Base-by-base conservation (phyloP, 2,888 invertebrate species). In the Ochropleura plecta region DNA sequence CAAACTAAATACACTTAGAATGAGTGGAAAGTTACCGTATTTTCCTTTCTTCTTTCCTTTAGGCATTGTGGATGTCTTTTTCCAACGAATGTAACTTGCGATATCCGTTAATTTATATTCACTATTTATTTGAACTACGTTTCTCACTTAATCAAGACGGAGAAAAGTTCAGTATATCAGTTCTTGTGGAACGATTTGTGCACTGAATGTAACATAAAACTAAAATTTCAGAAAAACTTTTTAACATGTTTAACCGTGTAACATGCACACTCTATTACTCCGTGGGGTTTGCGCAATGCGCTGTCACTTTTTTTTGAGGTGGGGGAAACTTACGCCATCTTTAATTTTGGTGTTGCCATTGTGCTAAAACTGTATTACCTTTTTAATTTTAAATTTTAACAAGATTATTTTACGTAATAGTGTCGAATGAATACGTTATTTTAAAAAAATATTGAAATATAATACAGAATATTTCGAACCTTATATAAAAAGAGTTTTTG, bases 1-100 rank as follows among this genome's bases (percentile, higher is more conserved):
- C 71, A 70, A 79, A 70, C 75, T 74, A 75, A 74, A 73, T 59
- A 48, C 48, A 80, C 65, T 78, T 67, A 64, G 64, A 70, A 76
- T 76, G 59, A 9, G 72, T 46, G 7, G 63, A 79, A 79, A 93
- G 97, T 97, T 91, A 98, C 98, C 97, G 96, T 97, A 97, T 97
- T 97, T 98, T 96, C 97, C 97, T 97, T 97, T 97, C 96, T 97
- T 97, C 96, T 97, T 97, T 95, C 98, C 97, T 97, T 98, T 98
- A 95, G 98, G 98, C 98, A 98, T 98, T 96, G 92, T 97, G 94
- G 93, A 91, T 83, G 85, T 83, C 86, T 84, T 82, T 77, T 81
- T 73, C 84, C 88, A 92, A 91, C 82, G 84, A 90, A 91, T 83
- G 90, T 88, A 86, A 96, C 96, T 83, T 76, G 92, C 78, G 83